A percentile compares a stretch with the other conserved stretches of the same genome.
phyloP scores from a whole-genome alignment of 2,888 invertebrate species.

The Linyphia triangularis region DNA sequence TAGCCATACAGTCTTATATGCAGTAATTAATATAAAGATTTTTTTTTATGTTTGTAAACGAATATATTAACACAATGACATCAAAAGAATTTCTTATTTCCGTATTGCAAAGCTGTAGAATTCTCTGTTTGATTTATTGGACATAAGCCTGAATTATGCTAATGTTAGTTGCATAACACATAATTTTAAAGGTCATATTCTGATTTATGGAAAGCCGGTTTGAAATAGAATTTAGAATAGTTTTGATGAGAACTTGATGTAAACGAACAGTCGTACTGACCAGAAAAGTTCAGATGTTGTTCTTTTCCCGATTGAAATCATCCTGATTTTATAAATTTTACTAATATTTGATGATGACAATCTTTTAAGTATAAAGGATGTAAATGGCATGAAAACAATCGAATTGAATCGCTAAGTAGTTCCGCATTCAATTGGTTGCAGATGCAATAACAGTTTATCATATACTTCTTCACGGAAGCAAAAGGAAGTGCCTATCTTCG shows the following conservation, averaged over 20 bases:
- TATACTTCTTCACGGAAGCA: not conserved
- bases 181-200: not conserved
- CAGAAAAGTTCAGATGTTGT: not conserved
- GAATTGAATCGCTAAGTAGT: not conserved
- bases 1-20: too few relatives aligned
- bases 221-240: not conserved
- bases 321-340: too few relatives aligned
- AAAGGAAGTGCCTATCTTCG: not conserved
- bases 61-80: too few relatives aligned
- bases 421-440: not conserved
- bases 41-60: too few relatives aligned
- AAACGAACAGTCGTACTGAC: not conserved
- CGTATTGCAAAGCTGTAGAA: not conserved
- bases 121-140: not conserved
- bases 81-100: slow-evolving; percentile 1
- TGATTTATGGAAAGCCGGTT: not conserved
- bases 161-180: not conserved
- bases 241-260: not conserved
- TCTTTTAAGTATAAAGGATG: not conserved
- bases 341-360: not conserved
- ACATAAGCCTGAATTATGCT: not conserved
- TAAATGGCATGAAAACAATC: not conserved
- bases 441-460: not conserved
- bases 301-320: not conserved
- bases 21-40: too few relatives aligned